A percentile compares a stretch with the other conserved stretches of the same genome.
These are phyloP conservation scores for Iphiclides podalirius DNA, from an alignment of 2,888 invertebrate species.

Conservation along the genomic window DNA sequence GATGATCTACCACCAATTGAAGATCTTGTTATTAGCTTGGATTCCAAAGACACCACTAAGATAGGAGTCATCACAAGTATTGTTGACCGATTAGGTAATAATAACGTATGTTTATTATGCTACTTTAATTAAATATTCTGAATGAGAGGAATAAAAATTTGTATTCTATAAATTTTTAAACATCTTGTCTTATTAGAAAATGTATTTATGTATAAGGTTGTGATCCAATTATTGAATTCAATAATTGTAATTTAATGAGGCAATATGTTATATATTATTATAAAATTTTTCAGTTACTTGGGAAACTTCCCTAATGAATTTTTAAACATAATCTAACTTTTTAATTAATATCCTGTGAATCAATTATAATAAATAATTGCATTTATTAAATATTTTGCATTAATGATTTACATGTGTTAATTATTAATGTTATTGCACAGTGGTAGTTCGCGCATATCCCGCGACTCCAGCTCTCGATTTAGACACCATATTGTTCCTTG, in stretches of 20 bases:
- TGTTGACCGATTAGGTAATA: slow-evolving; percentile 84
- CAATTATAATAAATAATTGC: no score
- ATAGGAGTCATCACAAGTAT: slow-evolving; percentile 86
- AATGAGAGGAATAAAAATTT: slow-evolving; percentile 27
- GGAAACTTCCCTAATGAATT: no score
- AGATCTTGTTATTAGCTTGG: slow-evolving; percentile 88
- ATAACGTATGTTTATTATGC: neutral
- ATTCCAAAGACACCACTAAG: slow-evolving; percentile 85
- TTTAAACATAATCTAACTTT: no score
- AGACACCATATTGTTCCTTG: slow-evolving; percentile 92
- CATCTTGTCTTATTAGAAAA: no score
- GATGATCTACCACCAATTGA: slow-evolving; percentile 90
- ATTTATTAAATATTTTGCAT: no score
- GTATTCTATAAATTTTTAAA: no score
- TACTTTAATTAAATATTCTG: neutral
- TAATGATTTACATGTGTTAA: slow-evolving; percentile 16
- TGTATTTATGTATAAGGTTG: no score
- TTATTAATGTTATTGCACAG: slow-evolving; percentile 61
- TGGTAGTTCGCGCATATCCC: slow-evolving; percentile 86
- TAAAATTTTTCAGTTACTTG: no score
- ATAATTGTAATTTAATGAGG: no score
- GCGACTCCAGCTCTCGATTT: slow-evolving; percentile 89
- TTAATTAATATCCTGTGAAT: no score
- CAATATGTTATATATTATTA: no score
- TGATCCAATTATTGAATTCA: no score